Conservation (phyloP, 2,113 vertebrate species). For the Dromiciops gliroides region DNA sequence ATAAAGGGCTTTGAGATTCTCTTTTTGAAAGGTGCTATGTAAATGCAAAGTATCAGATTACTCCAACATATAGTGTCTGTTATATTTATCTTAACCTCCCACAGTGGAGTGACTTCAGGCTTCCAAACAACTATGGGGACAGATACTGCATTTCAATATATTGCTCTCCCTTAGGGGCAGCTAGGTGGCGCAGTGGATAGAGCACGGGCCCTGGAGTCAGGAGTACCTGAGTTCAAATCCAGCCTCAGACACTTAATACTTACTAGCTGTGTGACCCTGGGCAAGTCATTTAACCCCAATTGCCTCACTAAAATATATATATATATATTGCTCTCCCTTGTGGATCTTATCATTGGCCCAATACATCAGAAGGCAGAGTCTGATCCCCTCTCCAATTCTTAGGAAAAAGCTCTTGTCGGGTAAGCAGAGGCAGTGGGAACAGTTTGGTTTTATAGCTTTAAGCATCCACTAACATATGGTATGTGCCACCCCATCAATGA, state of each 20-base stretch:
- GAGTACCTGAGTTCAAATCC: no score
- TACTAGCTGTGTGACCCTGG: no score
- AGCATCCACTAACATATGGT: neutral
- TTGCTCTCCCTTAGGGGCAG: neutral
- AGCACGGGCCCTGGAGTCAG: no score
- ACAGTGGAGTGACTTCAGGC: neutral
- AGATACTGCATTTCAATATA: neutral
- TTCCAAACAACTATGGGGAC: neutral
- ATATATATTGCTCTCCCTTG: neutral
- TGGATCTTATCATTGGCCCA: neutral
- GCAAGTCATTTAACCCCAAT: no score
- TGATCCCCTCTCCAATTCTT: neutral
- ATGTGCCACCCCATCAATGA: neutral
- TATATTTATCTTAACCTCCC: neutral
- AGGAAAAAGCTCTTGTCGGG: neutral
- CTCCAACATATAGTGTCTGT: neutral
- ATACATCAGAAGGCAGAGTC: neutral
- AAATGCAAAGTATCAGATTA: neutral
- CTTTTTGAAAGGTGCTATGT: slow-evolving; percentile 28
- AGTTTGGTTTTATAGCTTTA: neutral
- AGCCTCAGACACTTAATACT: no score
- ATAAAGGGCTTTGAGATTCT: neutral
- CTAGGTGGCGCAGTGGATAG: no score
- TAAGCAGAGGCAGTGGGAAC: neutral
- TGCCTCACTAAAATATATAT: no score